phyloP scores from a whole-genome alignment of 2,888 invertebrate species.

The Mechanitis mazaeus region DNA sequence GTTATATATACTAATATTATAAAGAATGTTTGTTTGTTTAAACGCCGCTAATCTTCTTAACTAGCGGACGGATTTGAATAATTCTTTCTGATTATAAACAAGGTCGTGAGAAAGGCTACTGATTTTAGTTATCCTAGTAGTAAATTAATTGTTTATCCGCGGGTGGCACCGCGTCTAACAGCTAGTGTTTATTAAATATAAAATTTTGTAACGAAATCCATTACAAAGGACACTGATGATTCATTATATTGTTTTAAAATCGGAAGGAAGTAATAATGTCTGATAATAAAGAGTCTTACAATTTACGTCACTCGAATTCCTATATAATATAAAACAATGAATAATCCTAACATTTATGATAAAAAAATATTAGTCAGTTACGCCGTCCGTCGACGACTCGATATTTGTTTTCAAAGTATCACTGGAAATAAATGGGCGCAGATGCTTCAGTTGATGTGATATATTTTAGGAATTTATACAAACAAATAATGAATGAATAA shows the following conservation, averaged over 20 bases:
- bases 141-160: no score
- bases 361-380: conserved; percentile 21
- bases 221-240: conserved; percentile 1
- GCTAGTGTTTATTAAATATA: neutral
- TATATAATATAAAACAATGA: conserved; percentile 18
- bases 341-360: conserved; percentile 14
- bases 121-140: no score
- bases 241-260: conserved; percentile 11
- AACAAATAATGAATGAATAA: conserved; percentile 9
- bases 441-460: conserved; percentile 22
- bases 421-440: conserved; percentile 28
- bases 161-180: no score
- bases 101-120: no score
- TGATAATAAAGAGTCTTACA: conserved; percentile 21
- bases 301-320: conserved; percentile 21
- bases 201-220: neutral
- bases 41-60: no score
- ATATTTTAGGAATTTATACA: conserved; percentile 26
- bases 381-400: conserved; percentile 19
- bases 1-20: neutral
- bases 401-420: conserved; percentile 29
- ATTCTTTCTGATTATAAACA: no score
- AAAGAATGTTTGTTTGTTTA: no score
- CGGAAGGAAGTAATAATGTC: conserved; percentile 18
- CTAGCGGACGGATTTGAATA: no score